Percentiles rank a stretch among this genome's conserved stretches.
phyloP scores from a whole-genome alignment of 2,113 vertebrate genomes.

The Burhinus bistriatus region DNA sequence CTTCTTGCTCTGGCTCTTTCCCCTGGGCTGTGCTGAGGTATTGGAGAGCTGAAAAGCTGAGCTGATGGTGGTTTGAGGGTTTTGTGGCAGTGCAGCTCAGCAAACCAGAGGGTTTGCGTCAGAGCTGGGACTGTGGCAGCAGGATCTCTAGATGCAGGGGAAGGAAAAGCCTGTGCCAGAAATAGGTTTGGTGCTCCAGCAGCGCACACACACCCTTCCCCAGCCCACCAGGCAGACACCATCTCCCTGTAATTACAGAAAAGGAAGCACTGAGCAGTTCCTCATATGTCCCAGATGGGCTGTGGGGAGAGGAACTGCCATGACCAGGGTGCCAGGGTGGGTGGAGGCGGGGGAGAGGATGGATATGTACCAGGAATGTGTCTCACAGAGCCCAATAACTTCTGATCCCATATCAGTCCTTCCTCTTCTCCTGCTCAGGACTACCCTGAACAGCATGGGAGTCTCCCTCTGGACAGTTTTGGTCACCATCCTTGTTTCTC shows the following conservation, averaged over 20 bases:
- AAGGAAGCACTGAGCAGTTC: background rate
- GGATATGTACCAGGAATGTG: background rate
- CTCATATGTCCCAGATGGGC: background rate
- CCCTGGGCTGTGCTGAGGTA: background rate
- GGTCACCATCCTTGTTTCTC: background rate
- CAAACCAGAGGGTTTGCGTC: background rate
- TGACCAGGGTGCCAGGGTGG: accelerated
- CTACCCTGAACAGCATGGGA: background rate
- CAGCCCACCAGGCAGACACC: background rate
- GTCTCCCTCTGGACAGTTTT: background rate
- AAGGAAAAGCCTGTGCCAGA: background rate
- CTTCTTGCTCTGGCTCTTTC: background rate
- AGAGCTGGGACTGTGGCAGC: background rate
- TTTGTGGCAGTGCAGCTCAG: background rate
- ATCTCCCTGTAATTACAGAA: background rate
- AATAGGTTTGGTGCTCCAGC: background rate
- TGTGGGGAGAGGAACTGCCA: background rate
- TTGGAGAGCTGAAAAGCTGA: background rate
- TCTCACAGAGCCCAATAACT: background rate
- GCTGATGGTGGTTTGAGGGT: background rate
- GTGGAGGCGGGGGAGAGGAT: background rate
- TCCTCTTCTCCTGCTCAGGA: background rate
- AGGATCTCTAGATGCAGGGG: background rate
- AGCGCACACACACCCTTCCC: background rate
- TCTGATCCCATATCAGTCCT: background rate